phyloP scores from a whole-genome alignment of 1,140 invertebrate genomes.

The Diachasmimorpha longicaudata region DNA sequence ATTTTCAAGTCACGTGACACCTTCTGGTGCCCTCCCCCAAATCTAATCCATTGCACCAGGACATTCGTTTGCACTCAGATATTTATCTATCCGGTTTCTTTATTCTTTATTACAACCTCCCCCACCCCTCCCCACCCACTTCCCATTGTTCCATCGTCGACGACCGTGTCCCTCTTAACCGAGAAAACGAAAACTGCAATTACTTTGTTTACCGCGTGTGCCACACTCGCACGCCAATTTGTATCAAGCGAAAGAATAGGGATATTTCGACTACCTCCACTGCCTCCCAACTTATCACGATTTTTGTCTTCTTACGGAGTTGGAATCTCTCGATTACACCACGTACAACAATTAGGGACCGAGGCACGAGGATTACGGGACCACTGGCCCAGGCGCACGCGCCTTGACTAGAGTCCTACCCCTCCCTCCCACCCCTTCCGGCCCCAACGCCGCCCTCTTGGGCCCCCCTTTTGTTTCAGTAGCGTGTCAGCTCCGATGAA shows the following conservation, averaged over 20 bases:
- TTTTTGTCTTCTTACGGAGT: constrained; percentile 4
- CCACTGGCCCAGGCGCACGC: constrained; percentile 46
- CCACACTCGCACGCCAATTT: constrained; percentile 36
- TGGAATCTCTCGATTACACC: constrained; percentile 13
- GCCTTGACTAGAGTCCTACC: constrained; percentile 32
- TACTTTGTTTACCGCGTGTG: constrained; percentile 37
- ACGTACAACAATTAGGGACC: constrained; percentile 20
- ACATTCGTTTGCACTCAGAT: constrained; percentile 15
- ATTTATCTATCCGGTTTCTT: constrained; percentile 30
- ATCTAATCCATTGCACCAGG: constrained; percentile 18
- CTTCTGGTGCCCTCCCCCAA: too few species aligned
- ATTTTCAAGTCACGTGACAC: too few species aligned
- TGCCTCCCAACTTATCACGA: constrained; percentile 22
- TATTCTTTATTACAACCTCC: constrained; percentile 26
- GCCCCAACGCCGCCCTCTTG: too few species aligned
- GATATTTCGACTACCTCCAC: not conserved
- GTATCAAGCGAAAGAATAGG: constrained; percentile 20
- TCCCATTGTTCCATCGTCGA: constrained; percentile 32
- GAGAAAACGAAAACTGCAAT: constrained; percentile 39
- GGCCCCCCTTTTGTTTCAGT: not conserved
- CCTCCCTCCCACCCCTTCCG: constrained; percentile 17
- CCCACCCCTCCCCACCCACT: constrained; percentile 12
- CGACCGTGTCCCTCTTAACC: constrained; percentile 39
- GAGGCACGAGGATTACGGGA: constrained; percentile 24
- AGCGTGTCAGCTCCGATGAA: constrained; percentile 38